Percentiles rank a stretch among this genome's conserved stretches.
Conservation (phyloP, 2,113 vertebrate genomes). For the Mesoclemmys tuberculata region DNA sequence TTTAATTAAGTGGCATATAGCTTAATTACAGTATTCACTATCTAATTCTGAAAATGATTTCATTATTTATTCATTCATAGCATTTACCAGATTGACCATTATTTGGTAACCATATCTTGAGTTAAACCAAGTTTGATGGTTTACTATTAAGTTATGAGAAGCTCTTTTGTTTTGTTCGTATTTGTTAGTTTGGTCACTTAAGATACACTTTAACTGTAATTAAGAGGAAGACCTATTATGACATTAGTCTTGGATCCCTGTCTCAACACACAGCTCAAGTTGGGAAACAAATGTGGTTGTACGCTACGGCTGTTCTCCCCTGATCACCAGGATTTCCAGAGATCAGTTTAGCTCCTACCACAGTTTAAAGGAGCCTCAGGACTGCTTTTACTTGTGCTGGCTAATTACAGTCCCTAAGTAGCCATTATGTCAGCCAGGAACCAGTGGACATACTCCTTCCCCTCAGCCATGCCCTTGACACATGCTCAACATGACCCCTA, state of each 20-base stretch:
- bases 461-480: background rate
- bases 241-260: background rate
- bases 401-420: background rate
- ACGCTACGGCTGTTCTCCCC: background rate
- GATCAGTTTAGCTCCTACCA: background rate
- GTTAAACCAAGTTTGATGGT: background rate
- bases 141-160: conserved; percentile 24
- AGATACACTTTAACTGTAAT: background rate
- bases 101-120: background rate
- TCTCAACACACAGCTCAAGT: background rate
- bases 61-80: conserved; percentile 5
- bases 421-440: background rate
- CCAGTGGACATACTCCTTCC: background rate
- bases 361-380: background rate
- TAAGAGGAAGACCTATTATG: background rate
- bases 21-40: background rate
- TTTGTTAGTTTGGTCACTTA: background rate
- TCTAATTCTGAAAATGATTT: background rate
- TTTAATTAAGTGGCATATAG: conserved; percentile 45
- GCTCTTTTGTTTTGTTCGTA: background rate
- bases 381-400: background rate
- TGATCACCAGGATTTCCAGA: background rate
- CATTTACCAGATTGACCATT: conserved; percentile 19
- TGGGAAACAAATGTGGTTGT: background rate
- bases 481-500: background rate